Evolutionary conservation across 2,797 vertebrate genomes (phyloP), one percentile per base, ranked within the genome.

Genomic region (Dicrostonyx torquatus): DNA sequence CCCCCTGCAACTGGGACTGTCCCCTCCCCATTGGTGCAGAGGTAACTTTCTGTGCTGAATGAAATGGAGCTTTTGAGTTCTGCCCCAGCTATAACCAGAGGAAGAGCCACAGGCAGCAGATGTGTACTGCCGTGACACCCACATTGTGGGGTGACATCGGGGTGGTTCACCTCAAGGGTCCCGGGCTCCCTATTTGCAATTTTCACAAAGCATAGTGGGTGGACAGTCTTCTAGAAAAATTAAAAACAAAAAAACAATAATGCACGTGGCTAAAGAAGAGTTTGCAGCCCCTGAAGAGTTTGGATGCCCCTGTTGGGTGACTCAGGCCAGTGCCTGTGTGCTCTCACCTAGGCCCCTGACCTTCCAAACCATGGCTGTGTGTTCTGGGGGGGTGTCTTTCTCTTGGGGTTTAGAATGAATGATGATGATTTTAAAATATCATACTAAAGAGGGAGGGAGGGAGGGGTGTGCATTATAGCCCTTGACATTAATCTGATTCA

Each of bases 141-240:
- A 18, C 13, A 1, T 26, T 3, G 11, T 50, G 2, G n/a, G 80
- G 3, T 3, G 0, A 0, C 5, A 0, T 31, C 0, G n/a, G 24
- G 1, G 4, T 13, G 1, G 13, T 1, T 58, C 11, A 4, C 17
- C 0, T 78, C 45, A 2, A 34, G 1, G n/a, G 68, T 2, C 7
- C 40, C 26, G 40, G 14, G 26, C 0, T 80, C 37, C 62, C 43
- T 31, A 26, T 5, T 62, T 8, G 11, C 31, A 50, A 5, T 20
- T 37, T 79, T 55, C 17, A 37, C 15, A 6, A 43, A 40, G 66
- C 18, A 14, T 50, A 68, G 72, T 4, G 22, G 34, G 10, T 24
- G 4, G 24, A 26, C 45, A 17, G 68, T 0, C 26, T 20, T 24
- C 15, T 4, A 0, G 34, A 37, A n/a, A 62, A 43, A 26, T 43